Evolutionary conservation across 1,140 invertebrate genomes (phyloP), one percentile per base, ranked within the genome.

Genomic region (Chironomus tepperi): DNA sequence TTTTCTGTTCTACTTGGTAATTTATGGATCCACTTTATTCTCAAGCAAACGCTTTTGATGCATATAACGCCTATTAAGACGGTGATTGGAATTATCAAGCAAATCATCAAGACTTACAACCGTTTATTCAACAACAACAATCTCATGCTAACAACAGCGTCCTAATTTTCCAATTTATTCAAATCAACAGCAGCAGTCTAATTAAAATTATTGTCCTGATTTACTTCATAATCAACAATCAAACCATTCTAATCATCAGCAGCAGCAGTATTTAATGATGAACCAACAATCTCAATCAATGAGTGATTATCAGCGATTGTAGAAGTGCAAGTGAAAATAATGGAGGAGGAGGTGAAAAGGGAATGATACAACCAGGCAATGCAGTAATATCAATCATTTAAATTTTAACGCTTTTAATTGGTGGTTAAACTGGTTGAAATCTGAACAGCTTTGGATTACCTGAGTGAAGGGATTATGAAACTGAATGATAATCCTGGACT

Each of bases 331-430:
- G 75, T 81, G 74, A 79, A 81, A 73, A 80, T 80, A 77, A 77
- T 81, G 19, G 78, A 78, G 74, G 79, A 77, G 34, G 79, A 80
- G 18, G 81, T 80, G 76, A 79, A 2, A 34, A 34, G 1, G 24
- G 24, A 80, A 78, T 81, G 79, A 76, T 78, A 80, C 75, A 81
- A n/a, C n/a, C n/a, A n/a, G n/a, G 80, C 77, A 81, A 82, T 78
- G 79, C 79, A 9, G 80, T 12, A 9, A n/a, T 6, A 43, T 47
- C 9, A 74, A 64, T 73, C 43, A 5, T 57, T 34, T 57, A 64
- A 47, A 42, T 42, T 64, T 24, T 72, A 9, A 70, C 7, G 9
- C 19, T 19, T 10, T 1, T 12, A 57, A 47, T 9, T 7, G 7
- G n/a, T n/a, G n/a, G n/a, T n/a, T n/a, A 9, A 74, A 21, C 73